Base-by-base conservation (phyloP, 2,888 invertebrate genomes). In the Apamea crenata region DNA sequence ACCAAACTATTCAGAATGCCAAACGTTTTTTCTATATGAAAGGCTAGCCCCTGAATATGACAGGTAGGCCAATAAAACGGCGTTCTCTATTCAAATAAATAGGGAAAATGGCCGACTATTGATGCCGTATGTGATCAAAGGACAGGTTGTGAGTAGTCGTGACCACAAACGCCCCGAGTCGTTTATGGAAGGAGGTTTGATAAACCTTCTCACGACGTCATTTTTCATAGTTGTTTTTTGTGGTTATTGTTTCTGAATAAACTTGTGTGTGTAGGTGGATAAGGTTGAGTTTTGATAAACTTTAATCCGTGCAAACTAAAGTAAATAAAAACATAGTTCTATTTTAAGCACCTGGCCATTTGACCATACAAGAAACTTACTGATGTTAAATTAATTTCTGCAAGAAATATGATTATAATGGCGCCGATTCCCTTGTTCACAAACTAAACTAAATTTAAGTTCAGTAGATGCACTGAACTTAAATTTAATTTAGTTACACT, bases 61-160 rank as follows among this genome's bases (percentile, higher is more conserved):
- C 80, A 86, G 83, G 86, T 78, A 81, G 73, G 61, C 59, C 56
- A 74, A 78, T 79, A 79, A 76, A 86, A 77, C 0, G 36, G 53
- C 77, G 44, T 74, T 67, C 73, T 69, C 18, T 74, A 78, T 77
- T 68, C 73, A 80, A 77, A 81, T 78, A 74, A 73, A 75, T 14
- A n/a, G 25, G 44, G n/a, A 44, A 77, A 80, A 77, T 66, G 61
- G 72, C 32, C 40, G 75, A 74, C 68, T 72, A 69, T 63, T 77
- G 44, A 77, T 21, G 21, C 7, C 69, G 21, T 25, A 16, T 75
- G 36, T 67, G 61, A 74, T 66, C 61, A 72, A 63, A 75, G 77
- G 69, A 61, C n/a, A 25, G 25, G 36, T n/a, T 63, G 61, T 68
- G 74, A 40, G 66, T 76, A 32, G 36, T 47, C 69, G 50, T 72